A percentile compares a stretch with the other conserved stretches of the same genome.
Evolutionary conservation across 2,113 vertebrate genomes (phyloP).

Genomic region (Callospermophilus lateralis): DNA sequence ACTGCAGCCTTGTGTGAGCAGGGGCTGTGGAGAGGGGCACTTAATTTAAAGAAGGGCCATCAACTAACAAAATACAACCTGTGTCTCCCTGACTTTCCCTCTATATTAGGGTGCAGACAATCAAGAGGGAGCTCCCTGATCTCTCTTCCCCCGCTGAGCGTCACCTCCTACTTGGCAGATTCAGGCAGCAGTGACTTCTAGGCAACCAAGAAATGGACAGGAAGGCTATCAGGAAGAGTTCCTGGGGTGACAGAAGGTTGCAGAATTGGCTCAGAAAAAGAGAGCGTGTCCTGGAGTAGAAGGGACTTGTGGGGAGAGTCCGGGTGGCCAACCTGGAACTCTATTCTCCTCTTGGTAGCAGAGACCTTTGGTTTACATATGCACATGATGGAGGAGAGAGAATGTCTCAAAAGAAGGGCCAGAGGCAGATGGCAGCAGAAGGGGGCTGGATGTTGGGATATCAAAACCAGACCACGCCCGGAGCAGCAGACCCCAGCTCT

Average conservation of each 20-base stretch:
- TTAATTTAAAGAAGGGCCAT: background rate
- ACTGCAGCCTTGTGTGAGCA: background rate
- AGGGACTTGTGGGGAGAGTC: background rate
- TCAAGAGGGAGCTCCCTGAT: background rate
- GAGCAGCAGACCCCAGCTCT: background rate
- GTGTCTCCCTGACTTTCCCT: background rate
- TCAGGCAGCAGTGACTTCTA: background rate
- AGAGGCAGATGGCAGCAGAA: background rate
- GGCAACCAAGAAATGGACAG: background rate
- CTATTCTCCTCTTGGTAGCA: background rate
- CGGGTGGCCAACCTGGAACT: background rate
- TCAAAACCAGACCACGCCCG: background rate
- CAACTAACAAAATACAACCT: background rate
- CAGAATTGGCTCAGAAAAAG: background rate
- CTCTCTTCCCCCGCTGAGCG: background rate
- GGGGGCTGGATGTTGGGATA: fast-evolving
- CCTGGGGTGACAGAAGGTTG: background rate
- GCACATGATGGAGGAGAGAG: background rate
- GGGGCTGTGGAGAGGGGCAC: background rate
- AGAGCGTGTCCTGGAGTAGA: background rate
- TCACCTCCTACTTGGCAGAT: too few species aligned
- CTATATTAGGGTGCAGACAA: background rate
- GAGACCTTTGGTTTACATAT: background rate
- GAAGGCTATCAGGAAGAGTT: background rate
- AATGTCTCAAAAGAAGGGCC: background rate